Evolutionary conservation across 2,797 vertebrate genomes (phyloP).

Genomic region (Enoplosus armatus): DNA sequence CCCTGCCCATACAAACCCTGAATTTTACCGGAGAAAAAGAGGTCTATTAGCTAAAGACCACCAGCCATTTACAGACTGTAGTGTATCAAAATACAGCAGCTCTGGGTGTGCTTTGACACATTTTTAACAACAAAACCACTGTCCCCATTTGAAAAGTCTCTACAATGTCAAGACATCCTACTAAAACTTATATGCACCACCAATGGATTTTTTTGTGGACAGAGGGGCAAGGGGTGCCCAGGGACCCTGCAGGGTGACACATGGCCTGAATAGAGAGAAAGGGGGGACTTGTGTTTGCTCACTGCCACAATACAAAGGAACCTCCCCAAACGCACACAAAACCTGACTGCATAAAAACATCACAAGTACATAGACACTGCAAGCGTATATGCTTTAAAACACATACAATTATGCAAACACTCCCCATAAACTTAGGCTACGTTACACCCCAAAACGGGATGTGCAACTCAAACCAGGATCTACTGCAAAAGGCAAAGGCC

Average conservation of each 20-base stretch:
- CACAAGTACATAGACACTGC: neutral
- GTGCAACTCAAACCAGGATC: conserved; percentile 1
- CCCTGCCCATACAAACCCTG: neutral
- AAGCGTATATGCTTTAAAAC: neutral
- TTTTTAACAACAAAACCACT: neutral
- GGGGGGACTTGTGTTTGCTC: conserved; percentile 33
- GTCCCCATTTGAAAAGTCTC: neutral
- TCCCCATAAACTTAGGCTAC: conserved; percentile 10
- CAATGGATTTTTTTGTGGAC: neutral
- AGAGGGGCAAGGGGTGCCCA: neutral
- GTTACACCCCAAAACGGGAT: conserved; percentile 3
- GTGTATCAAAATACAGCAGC: neutral
- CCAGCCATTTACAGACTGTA: neutral
- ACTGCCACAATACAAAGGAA: conserved; percentile 14
- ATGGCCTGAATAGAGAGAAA: conserved; percentile 48
- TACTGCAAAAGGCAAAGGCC: conserved; percentile 42
- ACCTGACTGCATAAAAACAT: conserved; percentile 15
- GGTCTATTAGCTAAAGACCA: neutral
- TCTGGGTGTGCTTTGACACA: neutral
- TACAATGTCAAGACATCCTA: conserved; percentile 1
- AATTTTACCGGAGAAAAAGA: neutral
- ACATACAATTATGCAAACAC: conserved; percentile 3
- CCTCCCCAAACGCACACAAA: conserved; percentile 6
- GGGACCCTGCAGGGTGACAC: conserved; percentile 44
- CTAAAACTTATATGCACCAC: neutral